Percentiles rank a stretch among this genome's conserved stretches.
Conservation (phyloP, 30 jellyfish, hydroid and myxozoan genomes). For the Mastigias papua region DNA sequence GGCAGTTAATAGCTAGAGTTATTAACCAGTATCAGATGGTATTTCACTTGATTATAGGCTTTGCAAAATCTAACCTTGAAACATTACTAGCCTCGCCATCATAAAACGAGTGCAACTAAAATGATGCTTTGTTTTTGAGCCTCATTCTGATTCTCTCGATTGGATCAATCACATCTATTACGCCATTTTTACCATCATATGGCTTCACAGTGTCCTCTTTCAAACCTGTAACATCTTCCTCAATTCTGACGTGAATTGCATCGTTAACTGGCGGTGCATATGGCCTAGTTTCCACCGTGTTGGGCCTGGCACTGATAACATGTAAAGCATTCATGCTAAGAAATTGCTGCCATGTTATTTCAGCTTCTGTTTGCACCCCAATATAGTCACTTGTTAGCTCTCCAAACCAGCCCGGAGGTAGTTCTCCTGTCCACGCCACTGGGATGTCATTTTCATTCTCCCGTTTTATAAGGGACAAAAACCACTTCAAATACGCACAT, state of each 20-base stretch:
- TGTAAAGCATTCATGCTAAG: constrained; percentile 49
- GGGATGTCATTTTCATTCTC: not conserved
- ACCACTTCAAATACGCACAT: constrained; percentile 68
- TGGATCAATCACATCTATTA: constrained; percentile 25
- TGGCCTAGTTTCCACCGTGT: constrained; percentile 56
- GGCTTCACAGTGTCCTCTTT: not conserved
- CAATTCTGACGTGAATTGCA: constrained; percentile 25
- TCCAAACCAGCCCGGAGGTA: constrained; percentile 59
- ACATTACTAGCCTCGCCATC: too few species aligned
- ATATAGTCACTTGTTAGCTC: not conserved
- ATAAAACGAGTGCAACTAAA: too few species aligned
- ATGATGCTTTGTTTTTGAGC: constrained; percentile 4
- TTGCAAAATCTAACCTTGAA: too few species aligned
- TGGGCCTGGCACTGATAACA: constrained; percentile 64
- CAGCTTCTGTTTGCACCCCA: constrained; percentile 3
- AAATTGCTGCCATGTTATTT: constrained; percentile 55
- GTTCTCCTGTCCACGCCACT: constrained; percentile 59
- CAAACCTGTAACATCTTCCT: not conserved
- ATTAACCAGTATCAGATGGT: too few species aligned
- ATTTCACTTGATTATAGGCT: too few species aligned
- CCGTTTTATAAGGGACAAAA: constrained; percentile 33
- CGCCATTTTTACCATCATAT: not conserved
- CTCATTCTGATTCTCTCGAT: constrained; percentile 20
- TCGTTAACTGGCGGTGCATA: constrained; percentile 54
- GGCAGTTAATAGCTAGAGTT: too few species aligned